Base-by-base conservation (phyloP, 2,888 invertebrate species). In the Mactromeris polynyma region DNA sequence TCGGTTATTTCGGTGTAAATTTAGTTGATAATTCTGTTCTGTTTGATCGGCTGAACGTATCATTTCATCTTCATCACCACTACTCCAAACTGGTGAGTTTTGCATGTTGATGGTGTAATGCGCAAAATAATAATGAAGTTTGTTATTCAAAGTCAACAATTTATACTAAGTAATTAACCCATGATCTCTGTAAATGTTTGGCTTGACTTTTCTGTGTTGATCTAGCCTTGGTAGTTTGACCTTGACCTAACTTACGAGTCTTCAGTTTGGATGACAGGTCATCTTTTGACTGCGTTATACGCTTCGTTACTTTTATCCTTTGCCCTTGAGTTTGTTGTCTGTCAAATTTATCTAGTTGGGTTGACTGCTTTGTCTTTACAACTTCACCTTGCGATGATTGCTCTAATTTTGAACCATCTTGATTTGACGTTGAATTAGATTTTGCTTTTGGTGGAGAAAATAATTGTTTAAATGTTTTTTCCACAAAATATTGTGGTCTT, bases 391-490 rank as follows among this genome's bases (percentile, higher is more conserved):
- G 64, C 9, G 17, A 2, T 2, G 11, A 11, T 33, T 54, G n/a
- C n/a, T n/a, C n/a, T n/a, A n/a, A n/a, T n/a, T n/a, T n/a, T n/a
- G n/a, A n/a, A n/a, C n/a, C n/a, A n/a, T n/a, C n/a, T n/a, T n/a
- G n/a, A n/a, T n/a, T n/a, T n/a, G n/a, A n/a, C n/a, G n/a, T n/a
- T n/a, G n/a, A n/a, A n/a, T n/a, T n/a, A n/a, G n/a, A n/a, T n/a
- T n/a, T n/a, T n/a, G n/a, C 33, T 33, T n/a, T n/a, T 33, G 54
- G 31, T 19, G n/a, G 7, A 6, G n/a, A 19, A 73, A 83, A 73
- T 83, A 83, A 83, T 83, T 73, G 69, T 40, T 73, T 73, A 73
- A 83, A 83, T 40, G 40, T 38, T 69, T 83, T 69, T 83, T 83
- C 83, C 1, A 83, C 83, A 83, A 73, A 83, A 36, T 40, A 9